phyloP scores from a whole-genome alignment of 1,140 invertebrate genomes.

The Acarapis woodi region DNA sequence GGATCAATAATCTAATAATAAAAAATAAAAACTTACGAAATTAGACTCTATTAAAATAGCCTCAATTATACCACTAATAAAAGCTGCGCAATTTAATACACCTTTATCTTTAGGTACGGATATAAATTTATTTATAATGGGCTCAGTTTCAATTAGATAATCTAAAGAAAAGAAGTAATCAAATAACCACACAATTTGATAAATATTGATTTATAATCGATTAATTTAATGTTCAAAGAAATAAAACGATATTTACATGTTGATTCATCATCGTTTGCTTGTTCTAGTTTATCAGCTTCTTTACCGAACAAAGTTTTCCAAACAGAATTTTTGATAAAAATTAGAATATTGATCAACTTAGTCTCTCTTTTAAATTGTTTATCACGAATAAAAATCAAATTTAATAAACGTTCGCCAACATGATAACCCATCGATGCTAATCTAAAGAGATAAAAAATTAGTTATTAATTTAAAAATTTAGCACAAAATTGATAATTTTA shows the following conservation, averaged over 20 bases:
- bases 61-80: constrained; percentile 90
- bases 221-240: constrained; percentile 4
- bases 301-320: constrained; percentile 94
- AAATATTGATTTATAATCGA: too few species aligned
- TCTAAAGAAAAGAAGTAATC: constrained; percentile 18
- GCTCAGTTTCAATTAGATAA: constrained; percentile 95
- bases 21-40: constrained; percentile 42
- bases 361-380: constrained; percentile 77
- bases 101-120: constrained; percentile 87
- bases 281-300: constrained; percentile 92
- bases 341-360: constrained; percentile 70
- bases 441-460: constrained; percentile 21
- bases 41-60: constrained; percentile 72
- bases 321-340: constrained; percentile 81
- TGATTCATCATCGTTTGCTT: constrained; percentile 81
- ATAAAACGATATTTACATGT: constrained; percentile 10
- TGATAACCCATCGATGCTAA: constrained; percentile 73
- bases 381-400: constrained; percentile 73
- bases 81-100: constrained; percentile 87
- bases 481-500: too few species aligned
- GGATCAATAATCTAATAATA: too few species aligned
- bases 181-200: neutral
- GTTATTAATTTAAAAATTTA: neutral
- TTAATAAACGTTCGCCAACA: constrained; percentile 71
- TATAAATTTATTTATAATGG: constrained; percentile 83